Evolutionary conservation across 2,113 vertebrate species (phyloP), one percentile per base, ranked within the genome.

Genomic region (Corvus hawaiiensis): DNA sequence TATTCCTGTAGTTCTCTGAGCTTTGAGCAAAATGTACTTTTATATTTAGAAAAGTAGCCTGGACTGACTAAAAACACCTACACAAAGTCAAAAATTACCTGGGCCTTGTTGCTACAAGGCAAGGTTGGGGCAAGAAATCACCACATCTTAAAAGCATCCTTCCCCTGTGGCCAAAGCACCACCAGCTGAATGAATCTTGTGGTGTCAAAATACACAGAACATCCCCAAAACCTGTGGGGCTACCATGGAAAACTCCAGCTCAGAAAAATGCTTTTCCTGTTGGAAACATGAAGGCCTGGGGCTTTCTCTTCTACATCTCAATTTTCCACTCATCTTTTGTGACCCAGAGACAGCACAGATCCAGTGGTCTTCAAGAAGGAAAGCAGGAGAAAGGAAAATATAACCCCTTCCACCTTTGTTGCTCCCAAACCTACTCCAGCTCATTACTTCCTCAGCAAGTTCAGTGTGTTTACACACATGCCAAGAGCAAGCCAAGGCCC

Each of bases 381-480:
- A 81, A 87, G n/a, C 2, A 33, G 68, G 16, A 86, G 46, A 49
- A 67, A 82, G 28, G 61, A 72, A 93, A 79, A 22, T 17, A 23
- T 5, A 64, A 35, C 5, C 2, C 1, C 11, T 72, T 67, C 24
- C 16, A 73, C 13, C 7, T 66, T 62, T 26, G 11, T 4, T 82
- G 44, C 16, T 58, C 39, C 58, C 62, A 69, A 55, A 68, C 5
- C 30, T 43, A 8, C 33, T 35, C 4, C 0, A 24, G 28, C 15
- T 68, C 21, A 8, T 71, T 1, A 37, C n/a, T 72, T 41, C 49
- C 35, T 24, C 20, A 39, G 22, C 0, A 5, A 58, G 7, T 5
- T 24, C 18, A 0, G 1, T 11, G 35, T 9, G 23, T 30, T 79
- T 7, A 11, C 2, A 4, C 37, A 35, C 28, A 2, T 8, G 10